Evolutionary conservation across 2,797 vertebrate genomes (phyloP).

Genomic region (Anableps anableps): DNA sequence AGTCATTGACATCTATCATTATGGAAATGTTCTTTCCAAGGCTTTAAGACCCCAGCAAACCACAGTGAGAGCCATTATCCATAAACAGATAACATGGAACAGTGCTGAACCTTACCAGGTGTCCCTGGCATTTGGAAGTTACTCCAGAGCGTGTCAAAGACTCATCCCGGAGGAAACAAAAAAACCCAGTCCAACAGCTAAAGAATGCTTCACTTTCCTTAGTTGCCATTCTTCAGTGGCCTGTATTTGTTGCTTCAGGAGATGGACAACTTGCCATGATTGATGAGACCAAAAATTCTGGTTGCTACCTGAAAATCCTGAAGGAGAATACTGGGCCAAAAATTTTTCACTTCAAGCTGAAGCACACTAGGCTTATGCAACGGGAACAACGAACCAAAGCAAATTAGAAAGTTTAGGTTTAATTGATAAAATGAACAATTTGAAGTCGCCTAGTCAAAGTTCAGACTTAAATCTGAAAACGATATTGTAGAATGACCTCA

Average conservation of each 20-base stretch:
- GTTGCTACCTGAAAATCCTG: neutral
- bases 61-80: neutral
- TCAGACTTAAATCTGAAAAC: neutral
- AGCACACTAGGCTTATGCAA: neutral
- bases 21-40: too few relatives aligned
- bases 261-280: too few relatives aligned
- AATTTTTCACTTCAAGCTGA: neutral
- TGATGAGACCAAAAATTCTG: neutral
- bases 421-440: neutral
- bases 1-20: too few relatives aligned
- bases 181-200: too few relatives aligned
- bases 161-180: neutral
- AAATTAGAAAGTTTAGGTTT: neutral
- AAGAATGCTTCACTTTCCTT: too few relatives aligned
- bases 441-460: neutral
- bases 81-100: too few relatives aligned
- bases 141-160: neutral
- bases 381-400: neutral
- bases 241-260: too few relatives aligned
- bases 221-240: too few relatives aligned
- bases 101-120: neutral
- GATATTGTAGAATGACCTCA: neutral
- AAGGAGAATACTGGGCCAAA: neutral
- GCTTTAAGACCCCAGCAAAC: neutral
- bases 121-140: neutral